These are phyloP conservation scores for Ctenopoma kingsleyae DNA, from an alignment of 2,797 vertebrate genomes.

Conservation along the genomic window DNA sequence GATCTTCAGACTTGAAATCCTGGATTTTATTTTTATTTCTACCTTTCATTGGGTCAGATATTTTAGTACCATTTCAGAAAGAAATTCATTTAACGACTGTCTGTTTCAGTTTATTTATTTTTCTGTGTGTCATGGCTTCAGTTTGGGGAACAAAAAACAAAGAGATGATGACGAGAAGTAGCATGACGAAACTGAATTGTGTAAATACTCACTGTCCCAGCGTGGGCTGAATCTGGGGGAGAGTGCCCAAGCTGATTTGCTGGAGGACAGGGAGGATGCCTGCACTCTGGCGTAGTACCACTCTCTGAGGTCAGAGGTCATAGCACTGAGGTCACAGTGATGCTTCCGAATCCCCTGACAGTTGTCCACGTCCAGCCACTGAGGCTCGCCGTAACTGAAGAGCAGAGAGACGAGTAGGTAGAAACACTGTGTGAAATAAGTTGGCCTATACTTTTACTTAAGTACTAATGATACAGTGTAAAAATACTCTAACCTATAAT, in stretches of 20 bases:
- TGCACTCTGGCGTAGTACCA: conserved; percentile 90
- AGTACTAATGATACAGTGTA: too few species aligned
- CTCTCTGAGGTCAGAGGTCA: conserved; percentile 85
- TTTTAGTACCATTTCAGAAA: too few species aligned
- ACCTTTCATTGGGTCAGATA: too few species aligned
- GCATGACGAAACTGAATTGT: not conserved
- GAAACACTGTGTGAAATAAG: not conserved
- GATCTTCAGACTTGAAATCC: not conserved
- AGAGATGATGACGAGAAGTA: too few species aligned
- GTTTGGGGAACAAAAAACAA: too few species aligned
- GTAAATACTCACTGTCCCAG: conserved; percentile 88
- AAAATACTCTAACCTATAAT: too few species aligned
- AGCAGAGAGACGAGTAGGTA: not conserved
- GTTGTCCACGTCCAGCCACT: conserved; percentile 81
- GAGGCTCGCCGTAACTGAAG: conserved; percentile 87
- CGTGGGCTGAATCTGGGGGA: conserved; percentile 89
- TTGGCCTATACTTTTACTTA: too few species aligned
- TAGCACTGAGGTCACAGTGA: conserved; percentile 88
- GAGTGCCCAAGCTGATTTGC: conserved; percentile 84
- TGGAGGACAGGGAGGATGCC: conserved; percentile 32
- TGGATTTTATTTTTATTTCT: too few species aligned
- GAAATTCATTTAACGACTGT: too few species aligned
- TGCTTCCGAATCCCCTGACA: conserved; percentile 85
- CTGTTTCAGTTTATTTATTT: too few species aligned
- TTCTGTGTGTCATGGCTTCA: too few species aligned